Evolutionary conservation across 1,140 invertebrate genomes (phyloP).

Genomic region (Drosophila auraria): DNA sequence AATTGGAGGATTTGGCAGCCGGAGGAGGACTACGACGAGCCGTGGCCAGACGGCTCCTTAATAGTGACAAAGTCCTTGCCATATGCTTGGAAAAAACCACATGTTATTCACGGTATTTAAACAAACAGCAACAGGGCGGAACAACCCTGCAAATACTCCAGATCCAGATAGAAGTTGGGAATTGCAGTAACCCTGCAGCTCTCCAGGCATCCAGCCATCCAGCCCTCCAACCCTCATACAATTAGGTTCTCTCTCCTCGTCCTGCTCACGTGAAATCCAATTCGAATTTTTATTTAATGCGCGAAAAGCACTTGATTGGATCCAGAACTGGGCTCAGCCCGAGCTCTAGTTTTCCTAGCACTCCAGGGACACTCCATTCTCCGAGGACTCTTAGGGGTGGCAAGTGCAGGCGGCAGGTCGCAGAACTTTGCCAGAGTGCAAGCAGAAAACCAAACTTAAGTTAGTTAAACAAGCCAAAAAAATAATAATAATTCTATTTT

Average conservation of each 20-base stretch:
- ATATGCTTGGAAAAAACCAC: conserved; percentile 85
- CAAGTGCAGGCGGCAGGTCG: conserved; percentile 23
- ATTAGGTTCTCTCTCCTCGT: conserved; percentile 61
- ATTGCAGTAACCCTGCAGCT: conserved; percentile 20
- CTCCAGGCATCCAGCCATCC: conserved; percentile 21
- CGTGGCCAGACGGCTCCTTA: conserved; percentile 51
- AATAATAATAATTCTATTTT: conserved; percentile 1
- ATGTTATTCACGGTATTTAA: conserved; percentile 85
- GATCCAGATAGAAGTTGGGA: conserved; percentile 13
- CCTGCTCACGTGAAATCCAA: conserved; percentile 68
- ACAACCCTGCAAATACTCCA: conserved; percentile 35
- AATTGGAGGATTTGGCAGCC: conserved; percentile 81
- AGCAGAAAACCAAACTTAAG: neutral
- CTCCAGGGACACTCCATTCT: conserved; percentile 55
- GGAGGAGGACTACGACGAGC: conserved; percentile 34
- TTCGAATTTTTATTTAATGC: conserved; percentile 82
- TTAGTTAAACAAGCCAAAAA: neutral
- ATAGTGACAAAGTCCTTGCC: conserved; percentile 84
- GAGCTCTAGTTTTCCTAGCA: conserved; percentile 39
- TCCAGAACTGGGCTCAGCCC: conserved; percentile 16
- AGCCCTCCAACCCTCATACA: conserved; percentile 56
- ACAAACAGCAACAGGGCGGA: conserved; percentile 76
- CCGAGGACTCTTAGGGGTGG: conserved; percentile 27
- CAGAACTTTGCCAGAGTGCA: conserved; percentile 4
- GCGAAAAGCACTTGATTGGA: conserved; percentile 82